A percentile compares a stretch with the other conserved stretches of the same genome.
These are phyloP conservation scores for Xylocopa sonorina DNA, from an alignment of 1,140 invertebrate genomes.

Conservation along the genomic window DNA sequence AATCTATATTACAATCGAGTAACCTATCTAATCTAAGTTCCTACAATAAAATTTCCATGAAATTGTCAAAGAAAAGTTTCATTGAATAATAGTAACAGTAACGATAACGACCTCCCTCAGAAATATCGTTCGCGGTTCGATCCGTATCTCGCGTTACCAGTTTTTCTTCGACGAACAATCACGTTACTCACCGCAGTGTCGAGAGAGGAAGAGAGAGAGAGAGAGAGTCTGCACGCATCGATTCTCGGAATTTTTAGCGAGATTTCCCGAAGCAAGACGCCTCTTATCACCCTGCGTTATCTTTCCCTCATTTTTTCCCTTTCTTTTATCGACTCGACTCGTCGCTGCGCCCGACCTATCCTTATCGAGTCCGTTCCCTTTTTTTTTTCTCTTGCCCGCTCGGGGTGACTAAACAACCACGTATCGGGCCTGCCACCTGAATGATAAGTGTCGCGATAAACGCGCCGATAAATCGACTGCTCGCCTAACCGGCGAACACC, in stretches of 20 bases:
- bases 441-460: slow-evolving; percentile 52
- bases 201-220: no score
- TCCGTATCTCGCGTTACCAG: no score
- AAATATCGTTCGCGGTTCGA: background rate
- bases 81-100: background rate
- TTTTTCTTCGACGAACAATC: background rate
- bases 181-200: background rate
- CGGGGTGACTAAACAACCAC: slow-evolving; percentile 47
- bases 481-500: slow-evolving; percentile 4
- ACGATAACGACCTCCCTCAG: background rate
- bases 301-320: background rate
- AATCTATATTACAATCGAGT: no score
- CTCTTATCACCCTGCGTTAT: slow-evolving; percentile 4
- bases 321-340: slow-evolving; percentile 21
- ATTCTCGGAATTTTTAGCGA: slow-evolving; percentile 4
- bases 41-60: no score
- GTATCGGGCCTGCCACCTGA: slow-evolving; percentile 44
- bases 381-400: background rate
- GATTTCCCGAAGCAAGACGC: slow-evolving; percentile 27
- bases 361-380: slow-evolving; percentile 36
- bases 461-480: slow-evolving; percentile 26
- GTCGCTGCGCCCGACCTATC: slow-evolving; percentile 16
- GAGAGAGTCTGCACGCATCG: background rate
- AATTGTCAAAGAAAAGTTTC: no score
- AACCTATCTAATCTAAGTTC: no score